These are phyloP conservation scores for Chanos chanos DNA, from an alignment of 2,797 vertebrate species.

Conservation along the genomic window DNA sequence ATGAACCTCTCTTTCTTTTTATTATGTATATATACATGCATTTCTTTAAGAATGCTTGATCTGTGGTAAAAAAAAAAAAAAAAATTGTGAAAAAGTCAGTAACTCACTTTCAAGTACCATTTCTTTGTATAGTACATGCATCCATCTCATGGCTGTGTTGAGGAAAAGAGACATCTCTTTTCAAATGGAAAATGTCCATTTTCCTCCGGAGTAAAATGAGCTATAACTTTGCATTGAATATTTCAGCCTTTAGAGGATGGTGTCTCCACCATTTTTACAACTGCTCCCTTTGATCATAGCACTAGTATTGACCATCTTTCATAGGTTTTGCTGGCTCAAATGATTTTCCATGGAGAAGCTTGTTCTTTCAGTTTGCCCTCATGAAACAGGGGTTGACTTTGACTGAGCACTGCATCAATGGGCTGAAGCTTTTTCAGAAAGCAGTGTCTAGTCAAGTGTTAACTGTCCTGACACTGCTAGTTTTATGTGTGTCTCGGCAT, in stretches of 20 bases:
- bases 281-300: neutral
- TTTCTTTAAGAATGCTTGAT: neutral
- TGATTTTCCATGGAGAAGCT: conserved; percentile 23
- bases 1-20: neutral
- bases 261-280: neutral
- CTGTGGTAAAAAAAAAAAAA: neutral
- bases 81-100: neutral
- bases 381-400: conserved; percentile 46
- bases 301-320: neutral
- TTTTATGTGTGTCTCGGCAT: conserved; percentile 53
- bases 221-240: neutral
- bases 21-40: neutral
- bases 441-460: conserved; percentile 58
- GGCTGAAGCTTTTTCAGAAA: conserved; percentile 40
- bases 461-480: conserved; percentile 59
- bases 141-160: too few species aligned
- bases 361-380: conserved; percentile 11
- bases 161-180: too few species aligned
- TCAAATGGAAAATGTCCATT: neutral
- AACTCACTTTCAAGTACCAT: neutral
- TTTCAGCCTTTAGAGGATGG: neutral
- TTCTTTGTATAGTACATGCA: too few species aligned
- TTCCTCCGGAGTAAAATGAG: neutral
- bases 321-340: conserved; percentile 8
- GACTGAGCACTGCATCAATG: conserved; percentile 53